These are phyloP conservation scores for Machaerirhynchus nigripectus DNA, from an alignment of 2,113 vertebrate species.

Conservation along the genomic window DNA sequence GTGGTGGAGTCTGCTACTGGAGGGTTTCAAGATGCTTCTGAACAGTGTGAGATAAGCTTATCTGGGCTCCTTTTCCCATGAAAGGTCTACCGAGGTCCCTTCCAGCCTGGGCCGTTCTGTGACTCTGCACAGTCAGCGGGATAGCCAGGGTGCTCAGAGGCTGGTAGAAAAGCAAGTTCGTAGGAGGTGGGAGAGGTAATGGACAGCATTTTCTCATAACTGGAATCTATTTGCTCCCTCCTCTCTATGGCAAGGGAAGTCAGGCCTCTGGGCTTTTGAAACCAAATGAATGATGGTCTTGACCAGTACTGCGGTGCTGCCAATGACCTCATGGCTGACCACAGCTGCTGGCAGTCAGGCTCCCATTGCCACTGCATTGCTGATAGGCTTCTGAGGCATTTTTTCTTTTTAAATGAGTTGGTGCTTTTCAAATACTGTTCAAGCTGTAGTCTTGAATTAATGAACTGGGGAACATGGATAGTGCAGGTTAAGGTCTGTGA, in stretches of 20 bases:
- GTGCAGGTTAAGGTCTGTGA: background rate
- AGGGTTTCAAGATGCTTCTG: background rate
- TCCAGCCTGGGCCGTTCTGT: background rate
- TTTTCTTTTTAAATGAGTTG: conserved; percentile 32
- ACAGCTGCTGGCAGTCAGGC: background rate
- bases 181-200: background rate
- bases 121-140: background rate
- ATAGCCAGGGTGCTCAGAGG: background rate
- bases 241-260: conserved; percentile 47
- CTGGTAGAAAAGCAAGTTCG: background rate
- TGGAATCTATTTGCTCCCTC: conserved; percentile 27
- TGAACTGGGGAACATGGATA: background rate
- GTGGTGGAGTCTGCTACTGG: background rate
- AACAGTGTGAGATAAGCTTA: background rate
- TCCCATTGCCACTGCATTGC: background rate
- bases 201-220: background rate
- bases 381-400: background rate
- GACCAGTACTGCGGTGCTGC: conserved; percentile 25
- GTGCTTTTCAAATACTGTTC: background rate
- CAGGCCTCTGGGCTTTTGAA: conserved; percentile 43
- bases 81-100: background rate
- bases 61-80: background rate
- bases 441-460: conserved; percentile 20
- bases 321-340: conserved; percentile 54
- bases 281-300: conserved; percentile 33